Percentiles rank a stretch among this genome's conserved stretches.
These are phyloP conservation scores for Scomber japonicus DNA, from an alignment of 2,113 vertebrate genomes.

Conservation along the genomic window DNA sequence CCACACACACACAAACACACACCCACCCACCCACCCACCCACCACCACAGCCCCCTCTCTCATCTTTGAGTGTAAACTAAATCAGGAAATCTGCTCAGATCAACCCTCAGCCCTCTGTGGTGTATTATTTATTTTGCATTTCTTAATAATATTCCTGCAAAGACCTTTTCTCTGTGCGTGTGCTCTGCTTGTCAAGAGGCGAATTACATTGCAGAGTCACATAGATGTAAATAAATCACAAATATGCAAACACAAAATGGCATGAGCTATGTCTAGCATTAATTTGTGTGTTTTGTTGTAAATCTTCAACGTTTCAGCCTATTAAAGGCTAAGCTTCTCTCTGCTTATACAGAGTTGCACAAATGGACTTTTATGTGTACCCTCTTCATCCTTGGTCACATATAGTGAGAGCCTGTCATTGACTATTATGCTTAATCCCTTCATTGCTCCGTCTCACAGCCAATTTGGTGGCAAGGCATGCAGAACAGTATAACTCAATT, in stretches of 20 bases:
- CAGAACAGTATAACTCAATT: slow-evolving; percentile 39
- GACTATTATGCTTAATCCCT: slow-evolving; percentile 35
- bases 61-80: slow-evolving; percentile 45
- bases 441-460: slow-evolving; percentile 21
- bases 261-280: not conserved
- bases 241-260: not conserved
- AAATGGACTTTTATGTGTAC: not conserved
- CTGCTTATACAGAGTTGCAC: not conserved
- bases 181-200: slow-evolving; percentile 32
- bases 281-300: not conserved
- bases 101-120: slow-evolving; percentile 19
- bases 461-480: slow-evolving; percentile 36
- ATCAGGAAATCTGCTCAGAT: slow-evolving; percentile 61
- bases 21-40: not conserved
- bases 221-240: slow-evolving; percentile 31
- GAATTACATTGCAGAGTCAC: slow-evolving; percentile 2
- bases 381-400: slow-evolving; percentile 20
- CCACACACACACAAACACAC: not conserved
- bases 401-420: slow-evolving; percentile 37
- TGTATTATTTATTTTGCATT: slow-evolving; percentile 67
- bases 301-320: not conserved
- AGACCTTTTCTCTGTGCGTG: slow-evolving; percentile 1
- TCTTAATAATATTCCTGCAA: slow-evolving; percentile 51
- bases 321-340: slow-evolving; percentile 4
- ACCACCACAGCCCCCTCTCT: not conserved